Base-by-base conservation (phyloP, 2,888 invertebrate species). In the Electrophaes corylata region DNA sequence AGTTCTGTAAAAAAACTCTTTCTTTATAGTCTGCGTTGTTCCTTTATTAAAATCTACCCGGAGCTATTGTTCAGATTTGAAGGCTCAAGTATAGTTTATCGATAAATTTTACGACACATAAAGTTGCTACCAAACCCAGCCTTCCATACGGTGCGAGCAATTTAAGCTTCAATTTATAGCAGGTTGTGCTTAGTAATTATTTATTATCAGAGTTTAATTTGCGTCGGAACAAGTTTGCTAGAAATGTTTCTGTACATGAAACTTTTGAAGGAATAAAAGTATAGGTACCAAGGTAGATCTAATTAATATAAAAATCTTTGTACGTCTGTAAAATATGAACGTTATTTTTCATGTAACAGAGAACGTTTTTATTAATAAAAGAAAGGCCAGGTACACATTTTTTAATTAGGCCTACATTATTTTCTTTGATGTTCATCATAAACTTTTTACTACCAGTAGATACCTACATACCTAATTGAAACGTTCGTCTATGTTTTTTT, bases 231-330 rank as follows among this genome's bases (percentile, higher is more conserved):
- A 49, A 44, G 16, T 26, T 47, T 51, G 16, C 43, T 43, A 31
- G 47, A 54, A 57, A 59, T 50, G 44, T 40, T 41, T 46, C 39
- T n/a, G 47, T 55, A 54, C 52, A 41, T 53, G 48, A 46, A 61
- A 47, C 29, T 37, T 37, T 8, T 40, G 37, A 14, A 53, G 3
- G 8, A 39, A 35, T 18, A n/a, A 23, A 41, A 41, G 12, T 8
- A 20, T 55, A n/a, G n/a, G n/a, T n/a, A 33, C 43, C 39, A 35
- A 46, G 45, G 31, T 41, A 14, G 16, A 5, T 47, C 35, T 47
- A 49, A 50, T 40, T 60, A 57, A 57, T 48, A 58, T 57, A 53
- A 41, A 60, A 57, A 48, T 60, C 50, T 59, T 60, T 64, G 53
- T 60, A 37, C 33, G 44, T 40, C 20, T 46, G 16, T 33, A 29